phyloP scores from a whole-genome alignment of 2,888 invertebrate genomes.

The Crocallis elinguaria region DNA sequence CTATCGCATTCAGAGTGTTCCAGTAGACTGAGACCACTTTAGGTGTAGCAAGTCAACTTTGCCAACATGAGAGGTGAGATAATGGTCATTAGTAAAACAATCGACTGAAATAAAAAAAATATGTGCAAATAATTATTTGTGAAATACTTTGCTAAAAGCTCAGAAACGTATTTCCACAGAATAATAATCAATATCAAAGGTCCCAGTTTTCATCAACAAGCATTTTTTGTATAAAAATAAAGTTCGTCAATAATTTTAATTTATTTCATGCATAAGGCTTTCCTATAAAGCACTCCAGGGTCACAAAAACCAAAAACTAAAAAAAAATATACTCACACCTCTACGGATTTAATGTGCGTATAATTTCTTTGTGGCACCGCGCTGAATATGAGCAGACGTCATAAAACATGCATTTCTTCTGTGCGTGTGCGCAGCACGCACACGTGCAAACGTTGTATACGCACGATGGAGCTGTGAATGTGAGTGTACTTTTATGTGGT shows the following conservation, averaged over 20 bases:
- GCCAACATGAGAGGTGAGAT: too few relatives aligned
- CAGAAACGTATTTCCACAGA: background rate
- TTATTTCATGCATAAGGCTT: conserved; percentile 19
- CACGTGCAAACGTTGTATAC: conserved; percentile 27
- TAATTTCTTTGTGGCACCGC: conserved; percentile 86
- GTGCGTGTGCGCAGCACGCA: conserved; percentile 60
- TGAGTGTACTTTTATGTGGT: conserved; percentile 29
- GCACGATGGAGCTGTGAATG: conserved; percentile 17
- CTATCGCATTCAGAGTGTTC: too few relatives aligned
- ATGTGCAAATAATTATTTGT: too few relatives aligned
- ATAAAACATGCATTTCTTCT: conserved; percentile 85
- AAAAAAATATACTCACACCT: conserved; percentile 71
- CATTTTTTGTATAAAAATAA: conserved; percentile 7
- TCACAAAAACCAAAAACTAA: conserved; percentile 52
- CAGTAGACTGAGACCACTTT: too few relatives aligned
- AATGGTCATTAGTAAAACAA: too few relatives aligned
- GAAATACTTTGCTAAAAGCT: too few relatives aligned
- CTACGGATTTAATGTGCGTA: conserved; percentile 83
- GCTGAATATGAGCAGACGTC: conserved; percentile 83
- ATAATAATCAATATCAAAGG: too few relatives aligned
- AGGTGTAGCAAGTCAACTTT: too few relatives aligned
- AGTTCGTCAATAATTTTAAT: conserved; percentile 21
- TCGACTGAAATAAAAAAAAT: too few relatives aligned
- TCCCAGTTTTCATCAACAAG: background rate
- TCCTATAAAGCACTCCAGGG: conserved; percentile 30